A percentile compares a stretch with the other conserved stretches of the same genome.
These are phyloP conservation scores for Turnix velox DNA, from an alignment of 2,113 vertebrate species.

Conservation along the genomic window DNA sequence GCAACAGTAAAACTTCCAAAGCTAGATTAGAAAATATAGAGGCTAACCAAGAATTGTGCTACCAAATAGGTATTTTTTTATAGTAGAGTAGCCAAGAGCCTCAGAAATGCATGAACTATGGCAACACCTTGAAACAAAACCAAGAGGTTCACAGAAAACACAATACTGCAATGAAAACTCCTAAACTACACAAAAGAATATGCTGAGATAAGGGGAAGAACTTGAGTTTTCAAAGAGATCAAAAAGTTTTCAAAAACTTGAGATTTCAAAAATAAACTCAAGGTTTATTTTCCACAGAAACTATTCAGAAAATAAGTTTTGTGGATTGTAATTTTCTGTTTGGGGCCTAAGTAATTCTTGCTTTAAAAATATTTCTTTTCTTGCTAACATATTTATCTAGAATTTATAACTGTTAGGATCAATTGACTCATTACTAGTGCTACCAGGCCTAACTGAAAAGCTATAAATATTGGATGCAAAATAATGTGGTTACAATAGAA, in stretches of 20 bases:
- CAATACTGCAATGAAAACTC: neutral
- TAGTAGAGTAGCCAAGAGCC: neutral
- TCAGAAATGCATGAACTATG: neutral
- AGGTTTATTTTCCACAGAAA: neutral
- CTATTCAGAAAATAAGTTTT: neutral
- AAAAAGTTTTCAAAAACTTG: too few species aligned
- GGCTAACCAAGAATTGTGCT: neutral
- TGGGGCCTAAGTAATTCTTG: neutral
- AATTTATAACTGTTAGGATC: neutral
- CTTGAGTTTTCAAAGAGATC: neutral
- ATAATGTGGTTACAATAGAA: neutral
- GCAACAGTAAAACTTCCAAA: neutral
- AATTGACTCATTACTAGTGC: neutral
- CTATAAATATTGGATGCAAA: neutral
- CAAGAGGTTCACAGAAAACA: neutral
- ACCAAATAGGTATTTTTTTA: neutral
- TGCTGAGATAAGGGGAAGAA: neutral
- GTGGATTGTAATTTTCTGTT: accelerated
- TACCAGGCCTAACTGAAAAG: neutral
- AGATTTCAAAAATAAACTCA: neutral
- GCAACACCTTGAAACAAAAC: neutral
- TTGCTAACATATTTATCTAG: neutral
- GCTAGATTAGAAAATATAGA: neutral
- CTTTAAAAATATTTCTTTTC: neutral
- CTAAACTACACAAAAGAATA: neutral